Evolutionary conservation across 2,797 vertebrate genomes (phyloP).

Genomic region (Mus minutoides): DNA sequence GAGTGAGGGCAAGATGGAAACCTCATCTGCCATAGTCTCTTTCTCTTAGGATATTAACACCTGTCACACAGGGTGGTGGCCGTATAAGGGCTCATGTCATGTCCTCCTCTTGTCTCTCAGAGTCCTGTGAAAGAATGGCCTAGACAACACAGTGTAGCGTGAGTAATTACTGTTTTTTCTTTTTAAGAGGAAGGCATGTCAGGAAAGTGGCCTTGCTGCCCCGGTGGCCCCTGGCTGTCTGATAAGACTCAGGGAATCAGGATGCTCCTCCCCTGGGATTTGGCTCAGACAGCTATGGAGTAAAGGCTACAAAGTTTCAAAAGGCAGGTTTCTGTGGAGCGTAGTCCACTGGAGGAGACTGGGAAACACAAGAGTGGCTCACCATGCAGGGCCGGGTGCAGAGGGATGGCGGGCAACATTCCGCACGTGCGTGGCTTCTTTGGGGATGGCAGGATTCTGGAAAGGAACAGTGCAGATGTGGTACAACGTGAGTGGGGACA

Average conservation of each 20-base stretch:
- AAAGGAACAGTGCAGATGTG: accelerated
- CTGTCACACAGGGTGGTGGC: accelerated
- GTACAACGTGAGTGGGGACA: accelerated
- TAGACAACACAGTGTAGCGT: accelerated
- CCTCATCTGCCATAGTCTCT: no score
- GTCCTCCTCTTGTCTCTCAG: not conserved
- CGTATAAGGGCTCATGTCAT: accelerated
- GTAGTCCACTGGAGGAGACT: not conserved
- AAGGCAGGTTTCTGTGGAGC: not conserved
- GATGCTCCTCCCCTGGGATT: not conserved
- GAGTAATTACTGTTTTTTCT: no score
- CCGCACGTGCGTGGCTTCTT: not conserved
- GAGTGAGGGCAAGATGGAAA: not conserved
- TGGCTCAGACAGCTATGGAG: not conserved
- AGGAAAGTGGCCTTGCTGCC: not conserved
- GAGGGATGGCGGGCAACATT: not conserved
- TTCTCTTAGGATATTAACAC: not conserved
- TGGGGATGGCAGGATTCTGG: not conserved
- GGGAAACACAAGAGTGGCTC: accelerated
- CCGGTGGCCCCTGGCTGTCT: not conserved
- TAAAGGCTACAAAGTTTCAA: not conserved
- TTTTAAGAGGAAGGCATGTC: no score
- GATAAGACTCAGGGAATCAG: no score
- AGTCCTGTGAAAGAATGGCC: not conserved
- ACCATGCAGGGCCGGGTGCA: accelerated